Evolutionary conservation across 2,888 invertebrate species (phyloP), one percentile per base, ranked within the genome.

Genomic region (Glyphotaelius pellucidus): DNA sequence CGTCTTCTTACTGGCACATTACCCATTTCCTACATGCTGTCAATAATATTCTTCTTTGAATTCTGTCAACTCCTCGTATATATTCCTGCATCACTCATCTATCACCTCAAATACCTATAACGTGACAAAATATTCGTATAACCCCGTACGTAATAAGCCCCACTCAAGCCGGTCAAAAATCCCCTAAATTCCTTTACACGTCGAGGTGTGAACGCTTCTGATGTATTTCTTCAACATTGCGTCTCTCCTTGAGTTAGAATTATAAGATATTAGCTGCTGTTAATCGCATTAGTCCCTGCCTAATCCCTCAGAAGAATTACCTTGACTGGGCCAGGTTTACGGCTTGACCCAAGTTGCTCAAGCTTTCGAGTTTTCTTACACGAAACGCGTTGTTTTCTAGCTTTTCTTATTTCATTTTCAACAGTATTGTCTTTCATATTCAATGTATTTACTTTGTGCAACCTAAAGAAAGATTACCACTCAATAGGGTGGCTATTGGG

Each of bases 281-380:
- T 35, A 83, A 83, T 83, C 83, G 83, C 83, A 83, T 83, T 83
- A 83, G 83, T 35, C 83, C 5, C 83, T 35, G 35, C 25, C 38
- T 83, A 83, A 83, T 83, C 83, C 83, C 15, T 32, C 83, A 32
- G 25, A 83, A 83, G 83, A 38, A 25, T 25, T 83, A 83, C 81
- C 81, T 31, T 35, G 19, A 15, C 32, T 19, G 81, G 25, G 81
- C 81, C 25, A 35, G 31, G 32, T 32, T 25, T 67, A 67, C 25
- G 67, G 67, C n/a, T 67, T 67, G 67, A 25, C 25, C 67, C 67
- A 7, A 2, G 67, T 25, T n/a, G 67, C 67, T 25, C 67, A 9
- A 9, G 67, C 25, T 67, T 67, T 67, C 25, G n/a, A 25, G 67
- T 67, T 67, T 67, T n/a, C 67, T n/a, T n/a, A 25, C 67, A 25